These are phyloP conservation scores for Apodemus agrarius DNA, from an alignment of 2,797 vertebrate species.

Conservation along the genomic window DNA sequence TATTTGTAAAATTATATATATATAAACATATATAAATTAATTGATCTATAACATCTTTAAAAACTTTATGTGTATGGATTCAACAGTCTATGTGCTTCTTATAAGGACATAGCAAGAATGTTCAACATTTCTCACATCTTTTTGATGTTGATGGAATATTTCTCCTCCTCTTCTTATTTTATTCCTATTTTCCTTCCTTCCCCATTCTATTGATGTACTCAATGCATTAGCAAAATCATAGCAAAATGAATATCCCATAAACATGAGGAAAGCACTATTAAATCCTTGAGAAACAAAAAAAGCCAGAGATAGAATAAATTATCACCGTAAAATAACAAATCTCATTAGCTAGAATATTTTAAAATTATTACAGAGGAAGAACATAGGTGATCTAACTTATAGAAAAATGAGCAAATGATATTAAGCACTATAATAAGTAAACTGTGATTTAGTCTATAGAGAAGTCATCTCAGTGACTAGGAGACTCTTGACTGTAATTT, in stretches of 20 bases:
- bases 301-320: background rate
- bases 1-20: background rate
- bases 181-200: too few relatives aligned
- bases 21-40: background rate
- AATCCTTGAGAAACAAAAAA: background rate
- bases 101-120: background rate
- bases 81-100: background rate
- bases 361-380: background rate
- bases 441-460: background rate
- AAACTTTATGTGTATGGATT: background rate
- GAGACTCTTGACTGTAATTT: background rate
- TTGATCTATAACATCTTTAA: background rate
- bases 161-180: background rate
- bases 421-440: background rate
- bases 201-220: too few relatives aligned
- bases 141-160: background rate
- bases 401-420: background rate
- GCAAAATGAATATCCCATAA: background rate
- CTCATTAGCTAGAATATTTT: background rate
- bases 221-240: background rate
- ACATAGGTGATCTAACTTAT: background rate
- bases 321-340: background rate
- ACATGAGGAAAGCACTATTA: background rate
- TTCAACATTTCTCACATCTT: background rate
- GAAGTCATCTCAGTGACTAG: too few relatives aligned